These are phyloP conservation scores for Tenodera sinensis DNA, from an alignment of 2,888 invertebrate genomes.

Conservation along the genomic window DNA sequence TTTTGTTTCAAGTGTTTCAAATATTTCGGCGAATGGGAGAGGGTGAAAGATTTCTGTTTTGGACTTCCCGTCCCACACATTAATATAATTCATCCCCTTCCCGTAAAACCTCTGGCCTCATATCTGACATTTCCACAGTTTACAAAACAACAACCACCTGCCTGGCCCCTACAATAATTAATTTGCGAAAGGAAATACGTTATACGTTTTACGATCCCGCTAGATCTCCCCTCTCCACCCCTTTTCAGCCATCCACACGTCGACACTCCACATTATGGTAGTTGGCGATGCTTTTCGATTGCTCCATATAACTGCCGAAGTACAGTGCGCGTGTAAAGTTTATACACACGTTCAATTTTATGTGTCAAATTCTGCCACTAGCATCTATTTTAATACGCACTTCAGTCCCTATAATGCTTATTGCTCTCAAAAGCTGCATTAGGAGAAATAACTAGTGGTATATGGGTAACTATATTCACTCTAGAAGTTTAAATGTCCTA, in stretches of 20 bases:
- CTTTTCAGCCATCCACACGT: neutral
- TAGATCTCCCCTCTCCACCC: neutral
- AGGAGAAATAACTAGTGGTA: no score
- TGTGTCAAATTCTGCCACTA: neutral
- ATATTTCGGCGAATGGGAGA: neutral
- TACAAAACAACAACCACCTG: slow-evolving; percentile 5
- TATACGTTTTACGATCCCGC: neutral
- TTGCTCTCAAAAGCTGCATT: no score
- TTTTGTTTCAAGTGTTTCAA: neutral
- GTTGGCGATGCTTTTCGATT: neutral
- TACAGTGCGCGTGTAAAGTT: neutral
- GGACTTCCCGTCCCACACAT: neutral
- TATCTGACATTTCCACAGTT: slow-evolving; percentile 14
- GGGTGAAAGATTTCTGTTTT: neutral
- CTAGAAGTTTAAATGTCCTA: no score
- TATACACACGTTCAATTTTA: neutral
- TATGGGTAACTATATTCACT: no score
- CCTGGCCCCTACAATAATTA: neutral
- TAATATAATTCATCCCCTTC: slow-evolving; percentile 11
- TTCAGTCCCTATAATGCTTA: no score
- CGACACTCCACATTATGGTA: neutral
- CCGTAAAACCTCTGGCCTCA: neutral
- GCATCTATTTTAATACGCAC: no score
- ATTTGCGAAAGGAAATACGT: slow-evolving; percentile 15
- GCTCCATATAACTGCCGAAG: neutral